Conservation (phyloP, 2,888 invertebrate species). For the Baccha elongata region DNA sequence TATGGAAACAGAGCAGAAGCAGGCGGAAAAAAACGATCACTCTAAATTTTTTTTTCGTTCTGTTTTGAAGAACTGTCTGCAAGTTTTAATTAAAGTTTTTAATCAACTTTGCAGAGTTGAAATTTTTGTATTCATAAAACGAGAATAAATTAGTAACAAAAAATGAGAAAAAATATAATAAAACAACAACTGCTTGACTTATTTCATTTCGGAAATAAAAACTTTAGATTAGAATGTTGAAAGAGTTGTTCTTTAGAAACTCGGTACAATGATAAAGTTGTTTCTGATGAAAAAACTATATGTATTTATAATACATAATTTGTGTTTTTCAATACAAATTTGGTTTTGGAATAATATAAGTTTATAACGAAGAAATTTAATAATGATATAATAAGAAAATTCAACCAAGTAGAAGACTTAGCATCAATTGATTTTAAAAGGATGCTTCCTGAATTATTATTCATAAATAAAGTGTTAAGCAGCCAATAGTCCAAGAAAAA, state of each 20-base stretch:
- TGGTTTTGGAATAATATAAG: too few species aligned
- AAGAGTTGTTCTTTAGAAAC: not conserved
- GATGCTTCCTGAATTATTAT: too few species aligned
- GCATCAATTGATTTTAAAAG: too few species aligned
- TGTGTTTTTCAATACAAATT: too few species aligned
- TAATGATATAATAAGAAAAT: too few species aligned
- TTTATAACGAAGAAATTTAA: too few species aligned
- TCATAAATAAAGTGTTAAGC: too few species aligned
- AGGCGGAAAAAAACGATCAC: constrained; percentile 16
- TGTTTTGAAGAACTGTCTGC: constrained; percentile 7
- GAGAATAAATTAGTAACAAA: constrained; percentile 28
- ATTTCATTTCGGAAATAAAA: not conserved
- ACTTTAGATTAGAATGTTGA: not conserved
- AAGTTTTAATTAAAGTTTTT: constrained; percentile 69
- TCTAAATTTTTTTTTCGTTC: constrained; percentile 30
- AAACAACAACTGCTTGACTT: not conserved
- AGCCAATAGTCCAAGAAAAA: too few species aligned
- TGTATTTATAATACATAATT: too few species aligned
- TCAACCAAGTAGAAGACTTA: too few species aligned
- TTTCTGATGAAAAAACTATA: too few species aligned
- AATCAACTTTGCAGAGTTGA: constrained; percentile 20
- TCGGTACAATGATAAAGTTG: not conserved
- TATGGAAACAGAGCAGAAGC: not conserved
- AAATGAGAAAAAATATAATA: constrained; percentile 12
- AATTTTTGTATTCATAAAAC: constrained; percentile 44